phyloP scores from a whole-genome alignment of 2,797 vertebrate species.

The Scomberomorus guttatus region DNA sequence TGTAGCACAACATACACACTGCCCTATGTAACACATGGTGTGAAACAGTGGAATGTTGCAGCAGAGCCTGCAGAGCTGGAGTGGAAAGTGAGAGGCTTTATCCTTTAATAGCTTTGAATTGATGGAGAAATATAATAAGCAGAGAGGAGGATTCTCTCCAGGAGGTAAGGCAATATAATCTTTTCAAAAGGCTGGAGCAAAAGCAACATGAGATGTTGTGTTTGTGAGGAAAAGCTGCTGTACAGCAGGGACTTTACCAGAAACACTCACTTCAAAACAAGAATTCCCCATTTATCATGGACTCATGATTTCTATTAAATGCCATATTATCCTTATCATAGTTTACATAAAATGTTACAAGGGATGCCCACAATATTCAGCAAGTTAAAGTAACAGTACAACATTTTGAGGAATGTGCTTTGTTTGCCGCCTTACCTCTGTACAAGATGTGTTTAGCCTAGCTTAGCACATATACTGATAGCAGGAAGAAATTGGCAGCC shows the following conservation, averaged over 20 bases:
- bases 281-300: neutral
- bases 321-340: neutral
- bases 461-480: no score
- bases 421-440: no score
- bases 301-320: neutral
- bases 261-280: neutral
- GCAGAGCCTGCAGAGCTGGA: neutral
- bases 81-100: slow-evolving; percentile 8
- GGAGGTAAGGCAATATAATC: slow-evolving; percentile 4
- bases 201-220: neutral
- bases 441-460: no score
- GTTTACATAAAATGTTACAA: no score
- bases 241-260: no score
- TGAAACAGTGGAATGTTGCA: neutral
- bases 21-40: neutral
- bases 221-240: neutral
- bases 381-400: no score
- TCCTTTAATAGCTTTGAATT: slow-evolving; percentile 12
- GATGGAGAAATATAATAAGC: neutral
- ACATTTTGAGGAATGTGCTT: no score
- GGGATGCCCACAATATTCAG: no score
- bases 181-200: slow-evolving; percentile 5
- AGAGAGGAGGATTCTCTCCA: neutral
- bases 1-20: neutral
- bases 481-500: no score